Evolutionary conservation across 2,113 vertebrate genomes (phyloP).

Genomic region (Anhinga rufa): DNA sequence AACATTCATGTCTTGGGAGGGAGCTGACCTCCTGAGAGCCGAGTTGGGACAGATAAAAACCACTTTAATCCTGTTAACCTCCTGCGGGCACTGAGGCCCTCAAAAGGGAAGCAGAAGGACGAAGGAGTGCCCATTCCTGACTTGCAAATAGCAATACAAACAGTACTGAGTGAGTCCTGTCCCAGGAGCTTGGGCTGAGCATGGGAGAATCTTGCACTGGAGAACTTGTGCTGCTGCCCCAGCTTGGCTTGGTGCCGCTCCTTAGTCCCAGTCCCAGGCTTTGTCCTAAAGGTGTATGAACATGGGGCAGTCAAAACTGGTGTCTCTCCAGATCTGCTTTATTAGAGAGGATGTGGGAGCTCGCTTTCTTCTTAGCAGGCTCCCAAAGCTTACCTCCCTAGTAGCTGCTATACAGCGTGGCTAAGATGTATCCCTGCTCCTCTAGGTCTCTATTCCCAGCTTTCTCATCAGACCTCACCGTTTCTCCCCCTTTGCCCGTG

Average conservation of each 20-base stretch:
- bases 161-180: neutral
- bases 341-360: neutral
- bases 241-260: neutral
- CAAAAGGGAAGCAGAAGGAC: neutral
- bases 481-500: neutral
- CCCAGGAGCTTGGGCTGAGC: neutral
- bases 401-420: neutral
- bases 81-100: neutral
- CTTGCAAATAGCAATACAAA: neutral
- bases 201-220: neutral
- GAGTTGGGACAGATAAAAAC: conserved; percentile 1
- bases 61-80: neutral
- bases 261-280: neutral
- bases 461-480: neutral
- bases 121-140: neutral
- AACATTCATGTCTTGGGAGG: neutral
- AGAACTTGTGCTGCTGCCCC: neutral
- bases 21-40: neutral
- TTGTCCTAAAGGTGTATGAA: neutral
- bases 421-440: neutral
- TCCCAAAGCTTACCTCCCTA: neutral
- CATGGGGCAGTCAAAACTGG: rapidly evolving
- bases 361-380: neutral
- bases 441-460: neutral
- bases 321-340: neutral